A percentile compares a stretch with the other conserved stretches of the same genome.
Conservation (phyloP, 2,113 vertebrate genomes). For the Pseudorectes ferrugineus region DNA sequence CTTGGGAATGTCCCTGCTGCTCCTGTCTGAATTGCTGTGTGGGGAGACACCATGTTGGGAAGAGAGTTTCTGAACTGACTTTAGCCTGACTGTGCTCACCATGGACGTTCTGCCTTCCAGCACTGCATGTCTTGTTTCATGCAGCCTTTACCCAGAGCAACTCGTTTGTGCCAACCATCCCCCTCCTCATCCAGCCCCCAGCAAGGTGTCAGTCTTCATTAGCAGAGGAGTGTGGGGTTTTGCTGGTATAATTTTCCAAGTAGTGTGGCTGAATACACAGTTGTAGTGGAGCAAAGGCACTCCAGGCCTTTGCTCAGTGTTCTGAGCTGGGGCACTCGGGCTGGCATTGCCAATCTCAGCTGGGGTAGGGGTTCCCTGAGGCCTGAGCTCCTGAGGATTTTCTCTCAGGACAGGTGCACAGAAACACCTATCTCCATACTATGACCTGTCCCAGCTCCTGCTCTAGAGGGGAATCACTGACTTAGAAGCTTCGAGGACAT, state of each 20-base stretch:
- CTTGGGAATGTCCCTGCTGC: background rate
- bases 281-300: background rate
- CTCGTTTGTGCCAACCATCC: background rate
- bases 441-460: background rate
- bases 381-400: background rate
- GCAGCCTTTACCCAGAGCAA: background rate
- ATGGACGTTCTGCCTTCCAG: background rate
- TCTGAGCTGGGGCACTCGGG: rapidly evolving
- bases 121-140: background rate
- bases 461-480: background rate
- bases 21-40: background rate
- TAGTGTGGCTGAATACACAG: background rate
- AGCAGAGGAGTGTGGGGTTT: background rate
- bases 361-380: background rate
- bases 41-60: background rate
- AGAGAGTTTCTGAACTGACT: background rate
- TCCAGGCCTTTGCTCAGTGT: background rate
- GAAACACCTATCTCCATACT: background rate
- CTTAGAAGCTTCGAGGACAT: background rate
- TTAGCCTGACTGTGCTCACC: background rate
- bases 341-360: background rate
- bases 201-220: background rate
- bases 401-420: background rate
- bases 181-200: background rate
- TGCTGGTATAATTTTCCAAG: background rate